Percentiles rank a stretch among this genome's conserved stretches.
Conservation (phyloP, 2,113 vertebrate genomes). For the Neolamprologus hecqui region DNA sequence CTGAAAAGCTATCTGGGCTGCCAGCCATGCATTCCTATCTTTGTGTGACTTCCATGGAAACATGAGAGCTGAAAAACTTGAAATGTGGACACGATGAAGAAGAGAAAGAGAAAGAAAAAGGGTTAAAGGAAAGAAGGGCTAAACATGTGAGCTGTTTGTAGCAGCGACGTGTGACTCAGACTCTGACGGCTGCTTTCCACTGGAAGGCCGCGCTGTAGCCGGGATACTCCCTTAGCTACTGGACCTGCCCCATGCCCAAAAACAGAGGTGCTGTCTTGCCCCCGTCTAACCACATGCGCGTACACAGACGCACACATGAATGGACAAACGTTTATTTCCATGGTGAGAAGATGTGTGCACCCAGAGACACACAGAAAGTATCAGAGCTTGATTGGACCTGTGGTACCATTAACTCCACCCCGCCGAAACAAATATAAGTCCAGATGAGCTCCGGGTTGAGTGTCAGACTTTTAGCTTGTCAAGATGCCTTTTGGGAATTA, state of each 20-base stretch:
- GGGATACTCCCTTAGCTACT: constrained; percentile 25
- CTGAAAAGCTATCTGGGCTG: background rate
- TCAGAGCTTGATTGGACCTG: constrained; percentile 56
- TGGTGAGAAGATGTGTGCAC: background rate
- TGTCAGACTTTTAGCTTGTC: background rate
- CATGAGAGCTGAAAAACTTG: background rate
- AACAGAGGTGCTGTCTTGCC: constrained; percentile 19
- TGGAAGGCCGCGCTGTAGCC: constrained; percentile 4
- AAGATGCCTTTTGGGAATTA: constrained; percentile 5
- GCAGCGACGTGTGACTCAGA: constrained; percentile 24
- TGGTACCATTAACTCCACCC: constrained; percentile 60
- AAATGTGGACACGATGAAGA: background rate
- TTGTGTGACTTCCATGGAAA: background rate
- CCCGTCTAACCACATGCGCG: background rate
- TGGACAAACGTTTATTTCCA: background rate
- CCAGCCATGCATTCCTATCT: background rate
- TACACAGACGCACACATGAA: background rate
- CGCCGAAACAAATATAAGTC: constrained; percentile 44
- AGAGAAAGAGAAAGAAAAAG: background rate
- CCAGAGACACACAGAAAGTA: background rate
- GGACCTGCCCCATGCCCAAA: constrained; percentile 42
- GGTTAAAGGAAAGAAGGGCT: background rate
- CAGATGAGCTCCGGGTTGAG: background rate
- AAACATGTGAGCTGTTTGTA: background rate
- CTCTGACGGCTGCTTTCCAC: constrained; percentile 27